Evolutionary conservation across 2,113 vertebrate genomes (phyloP).

Genomic region (Anguilla japonica): DNA sequence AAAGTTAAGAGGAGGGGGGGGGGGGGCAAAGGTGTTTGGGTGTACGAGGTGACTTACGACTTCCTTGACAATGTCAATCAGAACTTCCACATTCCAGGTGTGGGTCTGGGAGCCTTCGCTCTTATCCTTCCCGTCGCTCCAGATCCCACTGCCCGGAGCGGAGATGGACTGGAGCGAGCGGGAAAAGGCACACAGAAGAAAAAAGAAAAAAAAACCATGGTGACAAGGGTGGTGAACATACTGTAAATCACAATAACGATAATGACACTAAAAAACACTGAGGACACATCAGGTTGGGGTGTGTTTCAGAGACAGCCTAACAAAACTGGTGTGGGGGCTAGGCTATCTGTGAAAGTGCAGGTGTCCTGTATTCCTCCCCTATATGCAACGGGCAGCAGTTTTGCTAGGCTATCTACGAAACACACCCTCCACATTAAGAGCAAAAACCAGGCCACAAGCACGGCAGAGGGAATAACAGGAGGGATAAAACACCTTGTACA

Average conservation of each 20-base stretch:
- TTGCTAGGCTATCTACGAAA: too few species aligned
- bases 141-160: constrained; percentile 94
- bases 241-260: too few species aligned
- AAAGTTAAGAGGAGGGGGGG: too few species aligned
- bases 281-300: too few species aligned
- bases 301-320: too few species aligned
- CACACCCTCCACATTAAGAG: too few species aligned
- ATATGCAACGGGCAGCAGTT: too few species aligned
- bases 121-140: constrained; percentile 99
- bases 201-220: background rate
- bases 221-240: background rate
- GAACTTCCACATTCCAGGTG: constrained; percentile 97
- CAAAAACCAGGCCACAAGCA: background rate
- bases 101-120: constrained; percentile 89
- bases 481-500: background rate
- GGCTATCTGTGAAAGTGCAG: too few species aligned
- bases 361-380: too few species aligned
- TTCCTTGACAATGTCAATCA: constrained; percentile 97
- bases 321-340: too few species aligned
- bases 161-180: constrained; percentile 81
- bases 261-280: too few species aligned
- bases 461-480: background rate
- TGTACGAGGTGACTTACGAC: constrained; percentile 73
- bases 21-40: too few species aligned
- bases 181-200: background rate